Evolutionary conservation across 2,113 vertebrate genomes (phyloP).

Genomic region (Pelmatolapia mariae): DNA sequence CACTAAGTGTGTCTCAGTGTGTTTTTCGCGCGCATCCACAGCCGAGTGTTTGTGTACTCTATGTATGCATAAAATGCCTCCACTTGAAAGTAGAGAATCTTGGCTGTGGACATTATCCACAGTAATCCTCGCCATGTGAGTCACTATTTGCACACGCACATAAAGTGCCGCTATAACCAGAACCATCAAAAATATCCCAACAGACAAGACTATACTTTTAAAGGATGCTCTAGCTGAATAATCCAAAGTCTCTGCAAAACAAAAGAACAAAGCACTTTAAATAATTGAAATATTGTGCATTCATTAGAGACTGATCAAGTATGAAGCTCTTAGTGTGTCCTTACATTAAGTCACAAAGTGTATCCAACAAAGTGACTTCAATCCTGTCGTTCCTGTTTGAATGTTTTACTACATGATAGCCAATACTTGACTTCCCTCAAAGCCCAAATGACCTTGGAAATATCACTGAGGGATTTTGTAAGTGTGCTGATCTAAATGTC

Average conservation of each 20-base stretch:
- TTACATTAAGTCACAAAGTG: background rate
- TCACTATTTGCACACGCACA: background rate
- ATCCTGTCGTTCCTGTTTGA: background rate
- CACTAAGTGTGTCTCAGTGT: background rate
- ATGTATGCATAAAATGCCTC: slow-evolving; percentile 14
- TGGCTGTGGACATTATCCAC: slow-evolving; percentile 36
- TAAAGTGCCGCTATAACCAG: background rate
- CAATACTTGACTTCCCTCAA: background rate
- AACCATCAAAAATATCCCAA: slow-evolving; percentile 20
- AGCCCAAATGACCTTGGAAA: slow-evolving; percentile 7
- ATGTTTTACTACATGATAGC: background rate
- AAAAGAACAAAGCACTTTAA: background rate
- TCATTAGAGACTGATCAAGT: background rate
- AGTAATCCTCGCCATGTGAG: slow-evolving; percentile 46
- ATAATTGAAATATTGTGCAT: background rate
- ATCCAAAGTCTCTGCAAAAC: background rate
- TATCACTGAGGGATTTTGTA: background rate
- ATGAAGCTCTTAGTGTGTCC: background rate
- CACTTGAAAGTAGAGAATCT: slow-evolving; percentile 37
- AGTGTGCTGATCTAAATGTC: background rate
- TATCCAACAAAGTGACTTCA: background rate
- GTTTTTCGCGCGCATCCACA: background rate
- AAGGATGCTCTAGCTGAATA: background rate
- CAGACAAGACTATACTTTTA: slow-evolving; percentile 1
- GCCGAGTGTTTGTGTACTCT: background rate